These are phyloP conservation scores for Dendroctonus ponderosae DNA, from an alignment of 1,140 invertebrate genomes.

Conservation along the genomic window DNA sequence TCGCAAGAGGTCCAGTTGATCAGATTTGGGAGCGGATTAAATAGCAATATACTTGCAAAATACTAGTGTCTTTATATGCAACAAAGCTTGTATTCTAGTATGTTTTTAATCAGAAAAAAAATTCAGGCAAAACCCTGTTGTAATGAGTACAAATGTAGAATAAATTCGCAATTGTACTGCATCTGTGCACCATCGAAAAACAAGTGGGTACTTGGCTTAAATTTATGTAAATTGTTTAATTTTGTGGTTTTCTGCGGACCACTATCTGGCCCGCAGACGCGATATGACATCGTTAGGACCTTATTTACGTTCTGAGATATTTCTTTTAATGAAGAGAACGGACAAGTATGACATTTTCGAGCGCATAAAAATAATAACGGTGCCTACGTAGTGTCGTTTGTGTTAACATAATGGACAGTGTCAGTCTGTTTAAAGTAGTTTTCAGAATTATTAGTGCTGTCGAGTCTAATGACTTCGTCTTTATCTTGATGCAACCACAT, in stretches of 20 bases:
- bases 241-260: conserved; percentile 7
- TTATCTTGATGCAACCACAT: neutral
- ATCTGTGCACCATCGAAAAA: no score
- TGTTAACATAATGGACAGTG: conserved; percentile 11
- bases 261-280: conserved; percentile 7
- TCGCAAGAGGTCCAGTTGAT: no score
- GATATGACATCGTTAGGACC: conserved; percentile 14
- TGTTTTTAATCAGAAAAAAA: no score
- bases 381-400: conserved; percentile 7
- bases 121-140: no score
- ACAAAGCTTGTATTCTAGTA: no score
- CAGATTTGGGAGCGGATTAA: no score
- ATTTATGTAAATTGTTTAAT: conserved; percentile 20
- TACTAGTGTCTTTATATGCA: no score
- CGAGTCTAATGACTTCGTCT: conserved; percentile 2
- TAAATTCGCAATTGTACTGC: no score
- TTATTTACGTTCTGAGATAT: conserved; percentile 18
- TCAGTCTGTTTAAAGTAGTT: conserved; percentile 7
- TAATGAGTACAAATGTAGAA: neutral
- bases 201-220: conserved; percentile 5
- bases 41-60: no score
- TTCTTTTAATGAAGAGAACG: conserved; percentile 18
- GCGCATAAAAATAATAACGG: conserved; percentile 15
- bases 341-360: conserved; percentile 19
- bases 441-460: conserved; percentile 5